These are phyloP conservation scores for Hippocampus guttulatus DNA, from an alignment of 2,113 vertebrate species.

Conservation along the genomic window DNA sequence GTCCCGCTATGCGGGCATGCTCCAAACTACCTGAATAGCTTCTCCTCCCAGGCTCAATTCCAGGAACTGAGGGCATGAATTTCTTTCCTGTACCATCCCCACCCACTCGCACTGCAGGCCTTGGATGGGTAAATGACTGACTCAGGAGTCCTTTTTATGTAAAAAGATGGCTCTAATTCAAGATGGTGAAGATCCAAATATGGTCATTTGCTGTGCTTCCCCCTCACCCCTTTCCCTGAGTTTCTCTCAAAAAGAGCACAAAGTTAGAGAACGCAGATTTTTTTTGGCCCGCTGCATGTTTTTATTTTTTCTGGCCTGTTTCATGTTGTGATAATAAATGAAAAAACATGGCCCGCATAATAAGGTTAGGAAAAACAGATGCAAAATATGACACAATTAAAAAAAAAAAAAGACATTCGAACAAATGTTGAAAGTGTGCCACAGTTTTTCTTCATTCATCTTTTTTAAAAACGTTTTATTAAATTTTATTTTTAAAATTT, in stretches of 20 bases:
- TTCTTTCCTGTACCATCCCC: slow-evolving; percentile 40
- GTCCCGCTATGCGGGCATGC: not conserved
- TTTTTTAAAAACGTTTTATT: too few relatives aligned
- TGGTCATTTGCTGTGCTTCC: not conserved
- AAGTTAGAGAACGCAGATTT: not conserved
- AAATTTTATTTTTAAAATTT: too few relatives aligned
- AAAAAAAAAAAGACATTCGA: too few relatives aligned
- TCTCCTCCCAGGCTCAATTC: slow-evolving; percentile 28
- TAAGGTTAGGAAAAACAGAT: not conserved
- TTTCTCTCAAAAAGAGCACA: not conserved
- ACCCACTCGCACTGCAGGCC: slow-evolving; percentile 30
- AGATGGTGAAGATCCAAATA: slow-evolving; percentile 28
- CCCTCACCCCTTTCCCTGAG: not conserved
- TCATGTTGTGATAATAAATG: not conserved
- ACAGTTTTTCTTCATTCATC: too few relatives aligned
- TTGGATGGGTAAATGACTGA: slow-evolving; percentile 28
- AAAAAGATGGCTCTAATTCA: slow-evolving; percentile 21
- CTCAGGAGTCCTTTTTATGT: slow-evolving; percentile 29
- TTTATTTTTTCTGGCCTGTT: not conserved
- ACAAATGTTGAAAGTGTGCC: too few relatives aligned
- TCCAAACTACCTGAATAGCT: slow-evolving; percentile 40
- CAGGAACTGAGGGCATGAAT: slow-evolving; percentile 25
- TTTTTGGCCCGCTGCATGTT: not conserved
- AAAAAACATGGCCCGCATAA: not conserved
- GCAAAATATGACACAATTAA: not conserved